Base-by-base conservation (phyloP, 1,140 invertebrate species). In the Penaeus vannamei region DNA sequence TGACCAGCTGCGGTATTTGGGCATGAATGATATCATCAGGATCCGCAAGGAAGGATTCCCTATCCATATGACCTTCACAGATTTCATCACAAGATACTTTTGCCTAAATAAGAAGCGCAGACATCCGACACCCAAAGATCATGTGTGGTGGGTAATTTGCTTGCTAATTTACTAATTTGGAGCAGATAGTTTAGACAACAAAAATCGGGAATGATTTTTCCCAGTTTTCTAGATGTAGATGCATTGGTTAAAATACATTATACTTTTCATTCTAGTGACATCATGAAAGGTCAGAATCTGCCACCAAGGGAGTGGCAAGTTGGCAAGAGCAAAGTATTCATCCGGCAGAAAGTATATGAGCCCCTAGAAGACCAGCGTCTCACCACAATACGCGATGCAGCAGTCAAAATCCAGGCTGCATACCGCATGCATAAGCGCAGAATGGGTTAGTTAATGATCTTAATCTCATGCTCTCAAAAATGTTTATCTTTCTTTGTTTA, bases 11-110 rank as follows among this genome's bases (percentile, higher is more conserved):
- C 95, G 96, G 91, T 99, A 99, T 93, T 95, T 99, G 76, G 98
- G 98, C 77, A 99, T 99, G 97, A 94, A 98, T 92, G 98, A 99
- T 93, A 98, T 99, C 90, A 98, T 99, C 91, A 94, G 97, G 84
- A 99, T 99, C 86, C 94, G 98, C 62, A 96, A 97, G 92, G 97
- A 98, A 94, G 98, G 98, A 1, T 99, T 96, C 93, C 98, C 98
- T 0, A 96, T 98, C 88, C 98, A 99, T 93, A 94, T 98, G 92
- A 94, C 94, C 4, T 95, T 97, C 91, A 94, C 95, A 64, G 95
- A 96, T 69, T 99, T 98, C 93, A 93, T 97, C n/a, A 92, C 93
- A 62, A 95, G 97, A 64, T 98, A 97, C 93, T 94, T 95, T 83
- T 97, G 97, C 92, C 93, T 97, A 4, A 93, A 94, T 12, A 94